These are phyloP conservation scores for Melikaiella ostensackeni DNA, from an alignment of 2,888 invertebrate genomes.

Conservation along the genomic window DNA sequence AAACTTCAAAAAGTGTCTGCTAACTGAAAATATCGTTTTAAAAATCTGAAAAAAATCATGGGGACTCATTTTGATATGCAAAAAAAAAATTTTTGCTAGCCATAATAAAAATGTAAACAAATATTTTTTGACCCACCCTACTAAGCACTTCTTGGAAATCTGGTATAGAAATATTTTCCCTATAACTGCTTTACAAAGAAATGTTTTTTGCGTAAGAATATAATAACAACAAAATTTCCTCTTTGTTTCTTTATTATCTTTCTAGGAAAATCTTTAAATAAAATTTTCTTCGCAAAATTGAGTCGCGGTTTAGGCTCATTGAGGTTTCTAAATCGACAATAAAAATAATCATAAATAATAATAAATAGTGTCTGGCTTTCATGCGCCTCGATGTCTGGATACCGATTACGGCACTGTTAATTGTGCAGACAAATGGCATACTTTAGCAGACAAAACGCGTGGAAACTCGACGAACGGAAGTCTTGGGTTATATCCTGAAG, in stretches of 20 bases:
- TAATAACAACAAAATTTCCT: neutral
- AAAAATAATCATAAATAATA: constrained; percentile 3
- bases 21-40: no score
- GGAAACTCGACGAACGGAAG: constrained; percentile 66
- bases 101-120: no score
- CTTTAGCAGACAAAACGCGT: constrained; percentile 57
- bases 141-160: constrained; percentile 8
- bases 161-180: constrained; percentile 44
- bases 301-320: neutral
- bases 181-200: neutral
- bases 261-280: constrained; percentile 9
- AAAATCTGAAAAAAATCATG: no score
- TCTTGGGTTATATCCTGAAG: constrained; percentile 59
- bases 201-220: neutral
- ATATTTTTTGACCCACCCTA: no score
- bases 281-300: neutral
- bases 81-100: no score
- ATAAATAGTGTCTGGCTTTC: neutral
- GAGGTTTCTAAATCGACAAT: neutral
- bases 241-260: neutral
- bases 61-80: no score
- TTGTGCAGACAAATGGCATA: constrained; percentile 57
- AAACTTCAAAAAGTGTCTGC: no score
- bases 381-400: constrained; percentile 1
- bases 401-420: constrained; percentile 42